These are phyloP conservation scores for Zaprionus vittiger DNA, from an alignment of 1,140 invertebrate genomes.

Conservation along the genomic window DNA sequence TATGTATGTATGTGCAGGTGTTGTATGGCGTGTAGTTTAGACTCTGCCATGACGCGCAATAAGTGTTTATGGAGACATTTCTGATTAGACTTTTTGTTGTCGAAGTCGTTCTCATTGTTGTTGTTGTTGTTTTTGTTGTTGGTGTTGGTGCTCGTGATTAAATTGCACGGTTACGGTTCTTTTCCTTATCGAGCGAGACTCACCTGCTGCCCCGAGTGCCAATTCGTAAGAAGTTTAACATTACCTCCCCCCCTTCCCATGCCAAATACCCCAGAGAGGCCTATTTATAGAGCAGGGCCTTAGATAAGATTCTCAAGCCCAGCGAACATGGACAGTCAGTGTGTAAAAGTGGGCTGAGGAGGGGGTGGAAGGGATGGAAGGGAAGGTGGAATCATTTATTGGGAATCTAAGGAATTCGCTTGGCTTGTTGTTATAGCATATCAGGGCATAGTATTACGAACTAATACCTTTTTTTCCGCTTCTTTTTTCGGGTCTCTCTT, in stretches of 20 bases:
- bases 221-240: slow-evolving; percentile 42
- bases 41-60: slow-evolving; percentile 9
- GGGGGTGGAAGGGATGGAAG: not conserved
- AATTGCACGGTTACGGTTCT: slow-evolving; percentile 34
- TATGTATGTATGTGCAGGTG: not conserved
- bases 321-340: not conserved
- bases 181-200: slow-evolving; percentile 30
- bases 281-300: slow-evolving; percentile 51
- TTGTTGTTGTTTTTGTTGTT: not conserved
- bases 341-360: not conserved
- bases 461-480: not conserved
- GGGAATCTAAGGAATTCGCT: slow-evolving; percentile 11
- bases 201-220: slow-evolving; percentile 36
- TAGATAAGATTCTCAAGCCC: slow-evolving; percentile 28
- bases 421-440: slow-evolving; percentile 1
- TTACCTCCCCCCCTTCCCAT: not conserved
- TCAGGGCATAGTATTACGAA: not conserved
- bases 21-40: not conserved
- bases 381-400: not conserved
- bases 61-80: slow-evolving; percentile 19
- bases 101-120: not conserved
- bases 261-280: not conserved
- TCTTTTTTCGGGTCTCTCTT: not conserved
- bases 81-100: not conserved
- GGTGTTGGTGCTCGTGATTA: slow-evolving; percentile 42